Percentiles rank a stretch among this genome's conserved stretches.
These are phyloP conservation scores for Mesocentrotus franciscanus DNA, from an alignment of 53 echinoderm and acorn worm genomes.

Conservation along the genomic window DNA sequence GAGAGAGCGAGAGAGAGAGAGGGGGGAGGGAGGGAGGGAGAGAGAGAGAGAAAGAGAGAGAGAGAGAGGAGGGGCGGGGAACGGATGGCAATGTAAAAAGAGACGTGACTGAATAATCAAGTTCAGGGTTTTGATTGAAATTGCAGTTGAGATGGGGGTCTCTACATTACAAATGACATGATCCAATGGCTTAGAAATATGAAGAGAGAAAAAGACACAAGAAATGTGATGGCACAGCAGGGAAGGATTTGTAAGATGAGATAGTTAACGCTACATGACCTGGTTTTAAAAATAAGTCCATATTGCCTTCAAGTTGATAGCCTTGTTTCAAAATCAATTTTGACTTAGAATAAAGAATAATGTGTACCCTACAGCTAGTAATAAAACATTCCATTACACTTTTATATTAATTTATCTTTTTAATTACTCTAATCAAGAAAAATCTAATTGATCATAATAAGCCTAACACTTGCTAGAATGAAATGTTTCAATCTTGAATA, in stretches of 20 bases:
- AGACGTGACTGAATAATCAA: constrained; percentile 20
- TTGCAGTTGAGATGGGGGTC: constrained; percentile 32
- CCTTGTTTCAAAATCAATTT: constrained; percentile 32
- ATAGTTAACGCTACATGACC: constrained; percentile 12
- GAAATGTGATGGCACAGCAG: constrained; percentile 40
- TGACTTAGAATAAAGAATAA: neutral
- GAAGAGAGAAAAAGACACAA: constrained; percentile 25
- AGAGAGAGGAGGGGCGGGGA: neutral
- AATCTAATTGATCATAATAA: too few relatives aligned
- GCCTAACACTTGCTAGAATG: too few relatives aligned
- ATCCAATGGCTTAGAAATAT: constrained; percentile 44
- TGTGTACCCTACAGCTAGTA: neutral
- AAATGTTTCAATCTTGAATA: too few relatives aligned
- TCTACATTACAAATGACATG: constrained; percentile 17
- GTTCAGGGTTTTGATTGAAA: constrained; percentile 30
- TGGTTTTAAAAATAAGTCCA: constrained; percentile 34
- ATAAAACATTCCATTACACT: neutral
- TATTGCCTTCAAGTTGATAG: constrained; percentile 11
- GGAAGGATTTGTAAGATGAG: constrained; percentile 35
- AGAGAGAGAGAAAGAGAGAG: constrained; percentile 25
- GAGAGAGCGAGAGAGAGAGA: neutral
- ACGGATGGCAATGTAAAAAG: neutral
- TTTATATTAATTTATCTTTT: too few relatives aligned
- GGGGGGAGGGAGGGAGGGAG: neutral
- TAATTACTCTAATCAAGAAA: too few relatives aligned